Base-by-base conservation (phyloP, 2,888 invertebrate genomes). In the Malacosoma neustria region DNA sequence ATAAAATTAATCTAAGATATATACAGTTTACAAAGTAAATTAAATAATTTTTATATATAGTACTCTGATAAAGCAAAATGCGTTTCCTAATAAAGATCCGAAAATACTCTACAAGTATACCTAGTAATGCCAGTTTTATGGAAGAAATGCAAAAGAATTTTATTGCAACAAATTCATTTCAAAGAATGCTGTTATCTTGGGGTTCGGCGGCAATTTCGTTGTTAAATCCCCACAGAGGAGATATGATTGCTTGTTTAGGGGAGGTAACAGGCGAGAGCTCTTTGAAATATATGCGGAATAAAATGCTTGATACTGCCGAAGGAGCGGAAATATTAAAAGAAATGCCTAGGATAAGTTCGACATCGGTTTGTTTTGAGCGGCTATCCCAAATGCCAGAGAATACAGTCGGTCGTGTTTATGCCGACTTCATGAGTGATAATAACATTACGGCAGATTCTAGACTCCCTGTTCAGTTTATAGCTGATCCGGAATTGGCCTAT, bases 241-340 rank as follows among this genome's bases (percentile, higher is more conserved):
- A 99, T 66, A 96, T 97, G 95, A 95, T 99, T 50, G 97, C 98
- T 13, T 94, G 96, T 48, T 88, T 98, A 51, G 97, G 97, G 1
- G 98, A 99, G 84, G 94, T 96, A 1, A 96, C 97, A 6, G 97
- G 91, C 2, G 82, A 87, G 46, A 67, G 65, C 33, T 93, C 97
- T 2, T 82, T 97, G 3, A 82, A 84, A 43, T 87, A 89, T 54
- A 94, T 98, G 77, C 85, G 89, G 36, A 68, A 85, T 31, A 89
- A 90, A 66, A 97, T 99, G 97, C 72, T 89, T 45, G 76, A 87
- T 33, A 92, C 92, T 38, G 69, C 88, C 2, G 96, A 96, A 76
- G 98, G 98, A 1, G 70, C 73, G 12, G 86, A 91, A 49, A 94
- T 99, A 59, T 75, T 92, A 38, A 74, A 81, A 36, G 91, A 94